Evolutionary conservation across 1,140 invertebrate genomes (phyloP), one percentile per base, ranked within the genome.

Genomic region (Tribolium castaneum): DNA sequence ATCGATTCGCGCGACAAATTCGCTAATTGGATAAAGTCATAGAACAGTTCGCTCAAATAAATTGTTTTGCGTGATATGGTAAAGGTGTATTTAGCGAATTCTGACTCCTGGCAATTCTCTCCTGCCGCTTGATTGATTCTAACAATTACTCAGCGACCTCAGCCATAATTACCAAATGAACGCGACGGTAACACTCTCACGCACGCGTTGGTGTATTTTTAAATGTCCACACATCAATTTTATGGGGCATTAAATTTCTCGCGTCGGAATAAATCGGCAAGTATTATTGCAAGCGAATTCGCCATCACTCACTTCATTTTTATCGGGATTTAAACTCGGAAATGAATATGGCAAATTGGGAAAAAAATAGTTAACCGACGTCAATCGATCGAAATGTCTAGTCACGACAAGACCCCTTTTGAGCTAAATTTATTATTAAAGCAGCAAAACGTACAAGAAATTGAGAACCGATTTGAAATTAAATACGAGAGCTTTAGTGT

Each of bases 351-450:
- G 25, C 3, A 30, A 30, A 30, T 30, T 30, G 25, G 25, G 19
- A 59, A 66, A 35, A 66, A 66, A 66, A 66, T 66, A 66, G 59
- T 66, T 66, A 66, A 35, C 59, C n/a, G 30, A 35, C 34, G 59
- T 66, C 59, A 66, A 22, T 66, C 59, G 59, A 66, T 66, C 14
- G 59, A 66, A 66, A 66, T 66, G 59, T 66, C 59, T 13, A 66
- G 59, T 35, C 59, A 66, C 59, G 59, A 35, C 2, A 66, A 35
- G 59, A 66, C 35, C 25, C 59, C 59, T 66, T 66, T 66, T 13
- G 66, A 81, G 14, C 76, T 80, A 78, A 81, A 81, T 78, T 77
- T 81, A 70, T 56, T 81, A 52, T 76, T 80, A 35, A 79, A 77
- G 16, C 80, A 80, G 49, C 80, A 81, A 49, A 79, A 74, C 49